A percentile compares a stretch with the other conserved stretches of the same genome.
Conservation (phyloP, 2,797 vertebrate genomes). For the Xiphorhynchus erythropygius region DNA sequence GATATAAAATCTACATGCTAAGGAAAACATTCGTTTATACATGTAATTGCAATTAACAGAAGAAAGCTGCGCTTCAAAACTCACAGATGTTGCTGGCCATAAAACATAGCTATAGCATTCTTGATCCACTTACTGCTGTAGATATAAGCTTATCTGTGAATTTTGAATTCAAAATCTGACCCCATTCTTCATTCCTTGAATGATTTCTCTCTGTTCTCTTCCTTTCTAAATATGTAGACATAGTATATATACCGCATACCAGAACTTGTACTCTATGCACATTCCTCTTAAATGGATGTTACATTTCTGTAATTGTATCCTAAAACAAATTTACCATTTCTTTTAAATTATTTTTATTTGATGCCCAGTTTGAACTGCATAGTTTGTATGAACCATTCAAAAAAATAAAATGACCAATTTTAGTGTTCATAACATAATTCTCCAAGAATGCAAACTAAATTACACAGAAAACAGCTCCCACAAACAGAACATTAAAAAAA, state of each 20-base stretch:
- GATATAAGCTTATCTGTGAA: not conserved
- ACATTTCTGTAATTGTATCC: not conserved
- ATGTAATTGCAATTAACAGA: not conserved
- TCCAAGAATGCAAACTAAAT: not conserved
- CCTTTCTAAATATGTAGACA: not conserved
- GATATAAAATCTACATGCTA: not conserved
- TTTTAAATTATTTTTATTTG: not conserved
- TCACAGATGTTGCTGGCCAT: not conserved
- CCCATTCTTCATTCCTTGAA: not conserved
- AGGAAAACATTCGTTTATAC: not conserved
- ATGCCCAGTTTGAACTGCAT: not conserved
- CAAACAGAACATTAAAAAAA: not conserved
- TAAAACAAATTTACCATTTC: not conserved
- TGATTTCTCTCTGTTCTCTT: not conserved
- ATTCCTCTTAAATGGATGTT: not conserved
- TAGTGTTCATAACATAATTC: not conserved
- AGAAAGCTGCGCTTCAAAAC: not conserved
- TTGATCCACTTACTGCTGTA: not conserved
- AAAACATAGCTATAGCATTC: not conserved
- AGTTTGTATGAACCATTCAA: not conserved
- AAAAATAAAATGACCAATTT: not conserved
- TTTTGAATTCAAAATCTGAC: not conserved
- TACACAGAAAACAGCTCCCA: not conserved
- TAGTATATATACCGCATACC: not conserved
- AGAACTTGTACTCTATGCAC: not conserved